Base-by-base conservation (phyloP, 1,140 invertebrate species). In the Tetramorium alpestre region DNA sequence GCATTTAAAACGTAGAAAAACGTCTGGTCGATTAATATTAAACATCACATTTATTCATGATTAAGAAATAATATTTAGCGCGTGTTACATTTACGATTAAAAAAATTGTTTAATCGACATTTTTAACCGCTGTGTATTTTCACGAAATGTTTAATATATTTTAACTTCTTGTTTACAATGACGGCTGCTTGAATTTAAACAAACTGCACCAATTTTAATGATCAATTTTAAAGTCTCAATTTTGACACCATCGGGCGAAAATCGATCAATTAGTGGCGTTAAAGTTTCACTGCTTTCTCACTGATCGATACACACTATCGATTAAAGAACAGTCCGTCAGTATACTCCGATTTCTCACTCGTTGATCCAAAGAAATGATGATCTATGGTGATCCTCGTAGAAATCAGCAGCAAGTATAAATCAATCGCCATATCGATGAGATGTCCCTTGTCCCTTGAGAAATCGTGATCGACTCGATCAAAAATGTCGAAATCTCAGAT, bases 321-420 rank as follows among this genome's bases (percentile, higher is more conserved):
- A 75, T 60, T 69, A 49, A 75, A 49, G 41, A 73, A 84, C 80
- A 84, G 80, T 75, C 69, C 69, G 22, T 75, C 16, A n/a, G 4
- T 70, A 1, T 69, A 16, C 10, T 60, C 28, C 25, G 51, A 47
- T 65, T 80, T 67, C 5, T 56, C 33, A 33, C 41, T 56, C n/a
- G 11, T 58, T 41, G 67, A 60, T 44, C 41, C 67, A 41, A 82
- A 13, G 49, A 69, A 28, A 70, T 25, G 38, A 49, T 51, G 67
- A 82, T 25, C 13, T 22, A 18, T 8, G 65, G n/a, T 18, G 51
- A 73, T 11, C 18, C 41, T 49, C 47, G 62, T 16, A 69, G 67
- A 60, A 60, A 60, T 58, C 69, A 33, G 78, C 22, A 16, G 44
- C 44, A 22, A 22, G 25, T 64, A 11, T n/a, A 47, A 22, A 60